Conservation (phyloP, 30 jellyfish, hydroid and myxozoan genomes). For the Cassiopea andromeda region DNA sequence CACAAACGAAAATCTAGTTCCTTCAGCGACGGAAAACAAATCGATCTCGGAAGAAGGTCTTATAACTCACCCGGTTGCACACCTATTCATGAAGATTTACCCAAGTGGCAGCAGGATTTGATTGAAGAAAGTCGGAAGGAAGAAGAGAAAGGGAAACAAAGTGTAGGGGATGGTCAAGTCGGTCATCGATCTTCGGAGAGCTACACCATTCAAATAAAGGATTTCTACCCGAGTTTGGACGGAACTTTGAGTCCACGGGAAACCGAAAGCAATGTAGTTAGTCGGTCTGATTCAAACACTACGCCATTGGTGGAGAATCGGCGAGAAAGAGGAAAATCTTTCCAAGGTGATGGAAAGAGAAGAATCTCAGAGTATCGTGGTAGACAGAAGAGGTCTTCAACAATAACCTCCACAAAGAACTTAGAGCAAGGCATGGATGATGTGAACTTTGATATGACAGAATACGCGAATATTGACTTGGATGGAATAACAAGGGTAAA, state of each 20-base stretch:
- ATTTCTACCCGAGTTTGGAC: neutral
- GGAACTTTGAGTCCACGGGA: neutral
- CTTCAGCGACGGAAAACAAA: constrained; percentile 9
- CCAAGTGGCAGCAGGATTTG: constrained; percentile 25
- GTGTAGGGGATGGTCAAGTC: neutral
- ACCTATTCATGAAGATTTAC: constrained; percentile 1
- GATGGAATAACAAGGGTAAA: constrained; percentile 23
- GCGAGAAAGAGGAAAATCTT: neutral
- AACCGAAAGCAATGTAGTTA: neutral
- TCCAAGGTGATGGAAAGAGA: neutral
- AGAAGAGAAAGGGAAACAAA: neutral
- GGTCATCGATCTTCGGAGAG: neutral
- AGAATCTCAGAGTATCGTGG: neutral
- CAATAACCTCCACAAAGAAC: neutral
- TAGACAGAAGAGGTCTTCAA: neutral
- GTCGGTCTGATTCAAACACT: neutral
- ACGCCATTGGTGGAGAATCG: neutral
- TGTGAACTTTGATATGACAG: neutral
- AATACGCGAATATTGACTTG: neutral
- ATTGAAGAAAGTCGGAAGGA: neutral
- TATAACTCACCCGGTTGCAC: neutral
- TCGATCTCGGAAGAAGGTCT: neutral
- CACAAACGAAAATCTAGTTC: neutral
- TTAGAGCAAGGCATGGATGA: neutral
- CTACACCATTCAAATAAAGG: neutral